A percentile compares a stretch with the other conserved stretches of the same genome.
Evolutionary conservation across 2,113 vertebrate species (phyloP).

Genomic region (Oryzias celebensis): DNA sequence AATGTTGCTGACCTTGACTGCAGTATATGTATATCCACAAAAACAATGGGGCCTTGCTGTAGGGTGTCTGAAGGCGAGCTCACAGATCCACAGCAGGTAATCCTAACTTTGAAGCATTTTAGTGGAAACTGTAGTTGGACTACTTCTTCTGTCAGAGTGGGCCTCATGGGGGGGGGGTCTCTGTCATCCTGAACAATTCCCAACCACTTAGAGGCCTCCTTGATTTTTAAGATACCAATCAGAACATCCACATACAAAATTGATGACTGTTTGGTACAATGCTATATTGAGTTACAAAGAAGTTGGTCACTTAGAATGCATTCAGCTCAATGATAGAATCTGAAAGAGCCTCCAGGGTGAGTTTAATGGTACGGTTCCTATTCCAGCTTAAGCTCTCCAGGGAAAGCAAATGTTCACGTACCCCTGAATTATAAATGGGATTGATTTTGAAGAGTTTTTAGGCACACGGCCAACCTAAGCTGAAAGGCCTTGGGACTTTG

Average conservation of each 20-base stretch:
- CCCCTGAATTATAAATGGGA: slow-evolving; percentile 66
- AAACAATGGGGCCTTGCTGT: too few species aligned
- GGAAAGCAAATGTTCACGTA: slow-evolving; percentile 64
- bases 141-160: background rate
- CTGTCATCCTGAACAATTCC: background rate
- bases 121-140: background rate
- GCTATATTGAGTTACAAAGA: background rate
- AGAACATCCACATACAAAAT: background rate
- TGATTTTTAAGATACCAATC: background rate
- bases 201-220: background rate
- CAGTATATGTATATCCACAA: too few species aligned
- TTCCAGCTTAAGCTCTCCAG: slow-evolving; percentile 41
- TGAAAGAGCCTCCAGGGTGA: slow-evolving; percentile 23
- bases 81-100: too few species aligned
- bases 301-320: slow-evolving; percentile 18
- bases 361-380: slow-evolving; percentile 45
- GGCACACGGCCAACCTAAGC: slow-evolving; percentile 66
- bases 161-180: background rate
- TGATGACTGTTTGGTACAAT: background rate
- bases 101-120: too few species aligned
- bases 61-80: too few species aligned
- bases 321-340: slow-evolving; percentile 20
- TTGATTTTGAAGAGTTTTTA: slow-evolving; percentile 75
- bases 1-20: too few species aligned
- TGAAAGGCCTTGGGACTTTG: slow-evolving; percentile 67